Evolutionary conservation across 2,113 vertebrate genomes (phyloP).

Genomic region (Gracilinanus agilis): DNA sequence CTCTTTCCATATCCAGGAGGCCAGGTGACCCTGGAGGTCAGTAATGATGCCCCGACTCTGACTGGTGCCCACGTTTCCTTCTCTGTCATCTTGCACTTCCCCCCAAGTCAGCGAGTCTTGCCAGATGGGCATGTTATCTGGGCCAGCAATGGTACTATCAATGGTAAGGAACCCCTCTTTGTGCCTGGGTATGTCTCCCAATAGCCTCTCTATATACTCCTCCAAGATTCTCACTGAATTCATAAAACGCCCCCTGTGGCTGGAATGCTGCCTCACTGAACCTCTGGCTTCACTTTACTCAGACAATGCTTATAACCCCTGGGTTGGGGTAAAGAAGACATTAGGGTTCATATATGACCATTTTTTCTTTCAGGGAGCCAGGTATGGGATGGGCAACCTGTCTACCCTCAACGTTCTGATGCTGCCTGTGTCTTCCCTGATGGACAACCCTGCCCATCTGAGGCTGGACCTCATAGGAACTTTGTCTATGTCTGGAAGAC

Average conservation of each 20-base stretch:
- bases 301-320: background rate
- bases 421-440: conserved; percentile 89
- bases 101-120: conserved; percentile 88
- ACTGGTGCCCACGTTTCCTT: conserved; percentile 91
- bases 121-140: conserved; percentile 91
- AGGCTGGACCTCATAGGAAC: conserved; percentile 76
- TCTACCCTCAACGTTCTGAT: conserved; percentile 86
- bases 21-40: conserved; percentile 88
- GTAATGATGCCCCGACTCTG: conserved; percentile 92
- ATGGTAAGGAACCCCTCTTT: conserved; percentile 83
- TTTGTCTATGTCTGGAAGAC: conserved; percentile 97
- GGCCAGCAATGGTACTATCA: conserved; percentile 88
- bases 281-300: background rate
- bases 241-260: background rate
- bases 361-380: conserved; percentile 85
- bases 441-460: conserved; percentile 85
- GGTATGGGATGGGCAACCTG: conserved; percentile 86
- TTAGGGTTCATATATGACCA: conserved; percentile 1
- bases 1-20: conserved; percentile 86
- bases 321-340: background rate
- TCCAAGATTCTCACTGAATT: background rate
- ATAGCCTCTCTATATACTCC: background rate
- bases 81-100: conserved; percentile 89
- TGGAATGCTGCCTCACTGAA: background rate
- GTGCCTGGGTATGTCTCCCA: background rate